Conservation (phyloP, 2,888 invertebrate species). For the Endotricha flammealis region DNA sequence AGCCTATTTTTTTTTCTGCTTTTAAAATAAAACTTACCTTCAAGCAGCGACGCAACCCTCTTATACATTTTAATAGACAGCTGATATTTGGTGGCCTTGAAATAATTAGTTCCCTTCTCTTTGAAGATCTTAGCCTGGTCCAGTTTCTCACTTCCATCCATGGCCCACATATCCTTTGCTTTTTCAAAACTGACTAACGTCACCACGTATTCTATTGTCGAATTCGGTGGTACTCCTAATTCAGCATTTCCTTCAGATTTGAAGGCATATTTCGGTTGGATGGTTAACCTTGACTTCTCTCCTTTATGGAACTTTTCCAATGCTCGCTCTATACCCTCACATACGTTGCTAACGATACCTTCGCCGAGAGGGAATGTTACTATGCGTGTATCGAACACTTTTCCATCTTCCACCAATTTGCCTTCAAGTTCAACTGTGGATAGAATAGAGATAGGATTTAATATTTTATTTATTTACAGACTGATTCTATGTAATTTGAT, state of each 20-base stretch:
- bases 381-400: slow-evolving; percentile 90
- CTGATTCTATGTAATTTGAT: too few species aligned
- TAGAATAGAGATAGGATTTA: too few species aligned
- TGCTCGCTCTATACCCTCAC: slow-evolving; percentile 90
- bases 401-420: slow-evolving; percentile 74
- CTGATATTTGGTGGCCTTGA: slow-evolving; percentile 86
- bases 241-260: slow-evolving; percentile 83
- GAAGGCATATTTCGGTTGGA: slow-evolving; percentile 90
- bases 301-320: slow-evolving; percentile 88
- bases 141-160: slow-evolving; percentile 87
- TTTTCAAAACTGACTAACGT: slow-evolving; percentile 90
- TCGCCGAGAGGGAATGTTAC: slow-evolving; percentile 92
- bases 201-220: slow-evolving; percentile 88
- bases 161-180: slow-evolving; percentile 88
- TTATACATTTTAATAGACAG: slow-evolving; percentile 93
- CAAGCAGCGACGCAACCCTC: slow-evolving; percentile 82
- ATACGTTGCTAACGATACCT: slow-evolving; percentile 84
- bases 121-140: slow-evolving; percentile 90
- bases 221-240: slow-evolving; percentile 86
- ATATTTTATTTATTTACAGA: too few species aligned
- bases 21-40: slow-evolving; percentile 52
- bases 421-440: slow-evolving; percentile 83
- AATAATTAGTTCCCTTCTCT: slow-evolving; percentile 93
- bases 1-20: too few species aligned
- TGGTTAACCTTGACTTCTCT: slow-evolving; percentile 85